phyloP scores from a whole-genome alignment of 2,888 invertebrate species.

The Aspidiotus rigidus region DNA sequence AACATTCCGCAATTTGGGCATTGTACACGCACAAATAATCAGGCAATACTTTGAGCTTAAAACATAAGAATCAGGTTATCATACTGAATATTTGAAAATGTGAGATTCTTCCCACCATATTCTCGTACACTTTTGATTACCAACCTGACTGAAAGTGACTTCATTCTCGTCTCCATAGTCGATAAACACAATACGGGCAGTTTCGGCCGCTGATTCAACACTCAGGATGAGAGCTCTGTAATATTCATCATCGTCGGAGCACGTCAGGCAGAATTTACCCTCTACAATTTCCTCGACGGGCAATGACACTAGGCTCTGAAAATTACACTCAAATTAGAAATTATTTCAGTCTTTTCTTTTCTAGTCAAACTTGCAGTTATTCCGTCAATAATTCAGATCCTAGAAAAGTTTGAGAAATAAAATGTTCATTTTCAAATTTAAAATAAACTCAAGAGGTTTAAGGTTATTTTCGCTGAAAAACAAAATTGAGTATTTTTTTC shows the following conservation, averaged over 20 bases:
- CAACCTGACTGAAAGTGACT: slow-evolving; percentile 35
- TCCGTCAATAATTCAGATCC: no score
- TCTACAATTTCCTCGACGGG: slow-evolving; percentile 16
- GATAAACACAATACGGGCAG: slow-evolving; percentile 38
- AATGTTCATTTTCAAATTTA: no score
- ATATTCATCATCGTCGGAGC: slow-evolving; percentile 37
- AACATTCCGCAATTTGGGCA: slow-evolving; percentile 27
- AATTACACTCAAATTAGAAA: background rate
- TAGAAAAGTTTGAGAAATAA: no score
- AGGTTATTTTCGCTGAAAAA: no score
- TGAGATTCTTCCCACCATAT: background rate
- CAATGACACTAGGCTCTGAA: slow-evolving; percentile 20
- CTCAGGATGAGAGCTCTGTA: slow-evolving; percentile 38
- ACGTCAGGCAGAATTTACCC: slow-evolving; percentile 25
- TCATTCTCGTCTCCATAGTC: slow-evolving; percentile 40
- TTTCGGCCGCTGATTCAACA: slow-evolving; percentile 17
- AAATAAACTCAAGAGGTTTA: no score
- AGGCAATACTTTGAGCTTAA: slow-evolving; percentile 9
- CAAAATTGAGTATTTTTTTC: no score
- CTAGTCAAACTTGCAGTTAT: no score
- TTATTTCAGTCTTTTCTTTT: background rate
- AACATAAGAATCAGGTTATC: background rate
- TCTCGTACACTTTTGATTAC: background rate
- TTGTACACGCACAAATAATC: slow-evolving; percentile 19
- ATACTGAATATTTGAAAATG: background rate